Conservation (phyloP, 2,888 invertebrate species). For the Charanyca ferruginea region DNA sequence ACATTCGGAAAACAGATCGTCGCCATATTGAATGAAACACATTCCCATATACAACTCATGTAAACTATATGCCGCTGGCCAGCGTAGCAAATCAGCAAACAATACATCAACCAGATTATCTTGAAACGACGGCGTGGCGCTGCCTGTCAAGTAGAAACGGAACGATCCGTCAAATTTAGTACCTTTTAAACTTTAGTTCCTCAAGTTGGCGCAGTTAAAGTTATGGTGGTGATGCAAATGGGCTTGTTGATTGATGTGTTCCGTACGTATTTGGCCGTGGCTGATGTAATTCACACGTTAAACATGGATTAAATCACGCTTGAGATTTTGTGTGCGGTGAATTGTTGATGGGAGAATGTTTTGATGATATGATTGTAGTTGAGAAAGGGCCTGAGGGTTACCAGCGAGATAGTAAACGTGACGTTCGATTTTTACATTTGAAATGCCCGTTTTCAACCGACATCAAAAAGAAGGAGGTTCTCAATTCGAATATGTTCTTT, state of each 20-base stretch:
- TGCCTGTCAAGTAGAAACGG: conserved; percentile 3
- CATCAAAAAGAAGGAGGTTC: too few relatives aligned
- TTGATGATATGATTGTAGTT: background rate
- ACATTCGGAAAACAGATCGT: conserved; percentile 26
- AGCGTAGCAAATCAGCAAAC: conserved; percentile 60
- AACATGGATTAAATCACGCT: conserved; percentile 29
- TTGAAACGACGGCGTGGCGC: conserved; percentile 26
- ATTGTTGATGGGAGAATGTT: conserved; percentile 16
- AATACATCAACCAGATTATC: conserved; percentile 29
- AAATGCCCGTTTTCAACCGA: too few relatives aligned
- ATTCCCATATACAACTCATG: conserved; percentile 33
- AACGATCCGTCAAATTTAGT: background rate
- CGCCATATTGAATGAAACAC: conserved; percentile 36
- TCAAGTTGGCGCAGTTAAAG: background rate
- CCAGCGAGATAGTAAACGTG: too few relatives aligned
- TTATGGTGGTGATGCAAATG: conserved; percentile 17
- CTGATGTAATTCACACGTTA: conserved; percentile 36
- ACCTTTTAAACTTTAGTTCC: conserved; percentile 6
- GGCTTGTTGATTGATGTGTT: conserved; percentile 59
- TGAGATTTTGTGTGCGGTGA: conserved; percentile 2
- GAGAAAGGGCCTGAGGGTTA: background rate
- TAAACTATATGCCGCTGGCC: conserved; percentile 28
- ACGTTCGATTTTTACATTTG: too few relatives aligned
- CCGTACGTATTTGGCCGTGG: conserved; percentile 31
- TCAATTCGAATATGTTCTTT: too few relatives aligned